Evolutionary conservation across 2,888 invertebrate genomes (phyloP).

Genomic region (Pogonocherus hispidulus): DNA sequence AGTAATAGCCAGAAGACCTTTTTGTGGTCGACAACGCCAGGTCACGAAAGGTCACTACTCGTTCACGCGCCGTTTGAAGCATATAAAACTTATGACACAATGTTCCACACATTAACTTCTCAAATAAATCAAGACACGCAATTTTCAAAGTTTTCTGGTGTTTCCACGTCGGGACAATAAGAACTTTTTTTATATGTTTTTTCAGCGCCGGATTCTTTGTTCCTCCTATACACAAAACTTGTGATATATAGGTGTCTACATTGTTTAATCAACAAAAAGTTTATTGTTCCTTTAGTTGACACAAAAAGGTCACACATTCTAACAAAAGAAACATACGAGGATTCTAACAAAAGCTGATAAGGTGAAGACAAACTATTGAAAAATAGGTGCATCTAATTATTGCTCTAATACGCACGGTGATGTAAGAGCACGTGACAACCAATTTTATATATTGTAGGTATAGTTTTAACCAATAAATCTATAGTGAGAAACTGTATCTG

Average conservation of each 20-base stretch:
- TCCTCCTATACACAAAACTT: constrained; percentile 7
- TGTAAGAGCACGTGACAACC: too few relatives aligned
- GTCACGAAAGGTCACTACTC: constrained; percentile 41
- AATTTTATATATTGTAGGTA: not conserved
- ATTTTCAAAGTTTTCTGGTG: constrained; percentile 26
- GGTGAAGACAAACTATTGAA: not conserved
- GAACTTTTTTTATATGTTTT: constrained; percentile 44
- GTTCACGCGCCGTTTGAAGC: constrained; percentile 50
- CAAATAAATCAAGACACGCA: constrained; percentile 49
- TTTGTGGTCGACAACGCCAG: constrained; percentile 38
- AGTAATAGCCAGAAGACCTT: constrained; percentile 33
- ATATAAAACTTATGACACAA: constrained; percentile 51
- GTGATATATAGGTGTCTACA: not conserved
- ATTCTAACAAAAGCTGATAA: not conserved
- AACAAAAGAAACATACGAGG: not conserved
- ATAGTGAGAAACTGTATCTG: not conserved
- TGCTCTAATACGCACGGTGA: not conserved
- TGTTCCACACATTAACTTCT: constrained; percentile 53
- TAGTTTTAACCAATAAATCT: not conserved
- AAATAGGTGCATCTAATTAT: not conserved
- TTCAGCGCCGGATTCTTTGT: constrained; percentile 6
- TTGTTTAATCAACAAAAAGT: not conserved
- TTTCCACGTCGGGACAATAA: constrained; percentile 41
- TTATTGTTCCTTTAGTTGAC: not conserved
- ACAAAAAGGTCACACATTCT: not conserved